Evolutionary conservation across 2,888 invertebrate genomes (phyloP).

Genomic region (Mythimna ferrago): DNA sequence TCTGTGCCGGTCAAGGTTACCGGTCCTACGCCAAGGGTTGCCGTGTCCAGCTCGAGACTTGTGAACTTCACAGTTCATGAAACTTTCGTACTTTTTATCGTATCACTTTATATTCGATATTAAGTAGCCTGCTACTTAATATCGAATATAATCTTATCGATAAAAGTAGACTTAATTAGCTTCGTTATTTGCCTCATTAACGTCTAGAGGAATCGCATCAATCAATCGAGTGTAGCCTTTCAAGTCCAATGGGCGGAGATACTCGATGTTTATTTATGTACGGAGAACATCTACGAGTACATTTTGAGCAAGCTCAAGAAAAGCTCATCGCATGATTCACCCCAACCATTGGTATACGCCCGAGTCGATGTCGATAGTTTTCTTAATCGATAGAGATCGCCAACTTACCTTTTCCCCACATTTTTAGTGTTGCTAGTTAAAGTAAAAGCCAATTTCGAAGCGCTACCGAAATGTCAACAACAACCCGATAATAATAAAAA

Average conservation of each 20-base stretch:
- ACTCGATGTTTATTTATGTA: constrained; percentile 78
- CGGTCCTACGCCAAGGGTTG: constrained; percentile 72
- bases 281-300: constrained; percentile 68
- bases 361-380: constrained; percentile 67
- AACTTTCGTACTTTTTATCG: constrained; percentile 70
- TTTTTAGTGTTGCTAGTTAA: constrained; percentile 53
- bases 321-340: constrained; percentile 77
- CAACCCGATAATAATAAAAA: constrained; percentile 64
- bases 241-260: constrained; percentile 67
- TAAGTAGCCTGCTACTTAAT: constrained; percentile 51
- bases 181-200: constrained; percentile 73
- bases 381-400: constrained; percentile 69
- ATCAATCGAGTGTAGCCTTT: constrained; percentile 72
- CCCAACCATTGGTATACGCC: constrained; percentile 63
- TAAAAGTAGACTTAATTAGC: constrained; percentile 68
- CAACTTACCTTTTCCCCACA: constrained; percentile 65
- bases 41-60: constrained; percentile 63
- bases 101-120: constrained; percentile 47
- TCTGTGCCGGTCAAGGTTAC: constrained; percentile 83
- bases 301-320: constrained; percentile 71
- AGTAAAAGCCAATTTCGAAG: constrained; percentile 59
- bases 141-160: too few relatives aligned
- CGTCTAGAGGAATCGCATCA: constrained; percentile 70
- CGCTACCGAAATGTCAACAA: constrained; percentile 76
- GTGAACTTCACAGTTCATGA: constrained; percentile 69